Evolutionary conservation across 1,140 invertebrate species (phyloP).

Genomic region (Drosophila kohkoa): DNA sequence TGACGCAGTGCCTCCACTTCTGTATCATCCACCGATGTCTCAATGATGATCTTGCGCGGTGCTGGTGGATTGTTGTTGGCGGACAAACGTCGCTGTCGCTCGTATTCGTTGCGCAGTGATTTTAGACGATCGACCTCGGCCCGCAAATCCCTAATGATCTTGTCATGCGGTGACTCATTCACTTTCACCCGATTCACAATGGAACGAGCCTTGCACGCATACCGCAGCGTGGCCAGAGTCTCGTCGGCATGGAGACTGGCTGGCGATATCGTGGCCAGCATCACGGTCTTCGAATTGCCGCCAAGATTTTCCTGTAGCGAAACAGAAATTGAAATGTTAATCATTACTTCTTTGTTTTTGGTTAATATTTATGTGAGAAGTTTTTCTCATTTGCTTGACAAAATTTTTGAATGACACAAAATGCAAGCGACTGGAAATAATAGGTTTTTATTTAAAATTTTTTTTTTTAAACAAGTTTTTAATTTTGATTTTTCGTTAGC

Average conservation of each 20-base stretch:
- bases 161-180: constrained; percentile 95
- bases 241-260: constrained; percentile 91
- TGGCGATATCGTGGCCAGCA: constrained; percentile 93
- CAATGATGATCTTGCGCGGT: constrained; percentile 77
- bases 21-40: constrained; percentile 82
- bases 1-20: constrained; percentile 85
- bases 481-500: no score
- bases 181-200: constrained; percentile 98
- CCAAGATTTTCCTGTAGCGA: constrained; percentile 91
- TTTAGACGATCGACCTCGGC: constrained; percentile 91
- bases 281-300: constrained; percentile 97
- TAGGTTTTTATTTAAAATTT: background rate
- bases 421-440: background rate
- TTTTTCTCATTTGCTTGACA: background rate
- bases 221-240: constrained; percentile 94
- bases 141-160: constrained; percentile 92
- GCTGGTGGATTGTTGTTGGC: constrained; percentile 69
- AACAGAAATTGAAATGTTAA: constrained; percentile 22
- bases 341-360: background rate
- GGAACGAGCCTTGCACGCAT: constrained; percentile 94
- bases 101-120: constrained; percentile 86
- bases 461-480: background rate
- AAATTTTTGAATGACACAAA: background rate
- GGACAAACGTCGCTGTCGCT: constrained; percentile 84
- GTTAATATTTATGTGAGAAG: background rate